phyloP scores from a whole-genome alignment of 2,888 invertebrate species.

The Diachrysia chrysitis region DNA sequence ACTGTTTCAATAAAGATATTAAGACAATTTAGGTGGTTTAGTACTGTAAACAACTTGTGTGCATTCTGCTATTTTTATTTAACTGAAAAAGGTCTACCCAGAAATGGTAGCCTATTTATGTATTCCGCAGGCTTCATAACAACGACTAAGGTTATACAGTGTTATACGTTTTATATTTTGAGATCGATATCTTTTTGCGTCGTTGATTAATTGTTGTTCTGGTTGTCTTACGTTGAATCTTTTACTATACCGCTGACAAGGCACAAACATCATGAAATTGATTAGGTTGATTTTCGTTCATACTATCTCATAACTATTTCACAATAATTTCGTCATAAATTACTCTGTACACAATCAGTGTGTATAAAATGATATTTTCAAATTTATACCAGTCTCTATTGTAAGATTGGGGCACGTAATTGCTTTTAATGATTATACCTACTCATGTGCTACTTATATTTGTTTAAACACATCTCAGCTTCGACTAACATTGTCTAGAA shows the following conservation, averaged over 20 bases:
- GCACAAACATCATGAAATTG: not conserved
- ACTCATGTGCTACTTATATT: not conserved
- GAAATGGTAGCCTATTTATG: too few relatives aligned
- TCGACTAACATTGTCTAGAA: constrained; percentile 24
- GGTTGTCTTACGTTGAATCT: not conserved
- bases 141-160: too few relatives aligned
- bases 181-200: too few relatives aligned
- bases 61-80: not conserved
- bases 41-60: not conserved
- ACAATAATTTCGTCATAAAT: not conserved
- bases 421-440: not conserved
- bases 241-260: not conserved
- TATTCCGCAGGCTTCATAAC: too few relatives aligned
- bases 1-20: constrained; percentile 1
- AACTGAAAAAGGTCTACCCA: not conserved
- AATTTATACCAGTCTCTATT: not conserved
- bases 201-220: not conserved
- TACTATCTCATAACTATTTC: not conserved
- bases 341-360: not conserved
- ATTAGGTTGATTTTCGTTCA: not conserved
- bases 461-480: not conserved
- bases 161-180: too few relatives aligned
- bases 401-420: not conserved
- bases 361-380: too few relatives aligned
- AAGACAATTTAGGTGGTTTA: not conserved